Percentiles rank a stretch among this genome's conserved stretches.
Evolutionary conservation across 2,113 vertebrate species (phyloP).

Genomic region (Cebidichthys violaceus): DNA sequence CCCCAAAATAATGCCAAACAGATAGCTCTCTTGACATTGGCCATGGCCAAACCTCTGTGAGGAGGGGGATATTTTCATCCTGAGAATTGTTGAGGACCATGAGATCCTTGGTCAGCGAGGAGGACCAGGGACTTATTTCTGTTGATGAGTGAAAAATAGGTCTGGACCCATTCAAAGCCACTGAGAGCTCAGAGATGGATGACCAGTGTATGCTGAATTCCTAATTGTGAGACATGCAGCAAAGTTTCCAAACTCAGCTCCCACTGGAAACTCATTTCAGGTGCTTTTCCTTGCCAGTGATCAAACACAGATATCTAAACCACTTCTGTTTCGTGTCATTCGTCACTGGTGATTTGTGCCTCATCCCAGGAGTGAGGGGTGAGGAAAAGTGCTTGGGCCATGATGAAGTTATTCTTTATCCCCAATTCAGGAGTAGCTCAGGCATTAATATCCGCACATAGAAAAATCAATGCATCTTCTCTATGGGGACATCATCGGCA

Average conservation of each 20-base stretch:
- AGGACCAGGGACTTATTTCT: slow-evolving; percentile 70
- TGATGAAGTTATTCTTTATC: slow-evolving; percentile 2
- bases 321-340: slow-evolving; percentile 53
- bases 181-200: slow-evolving; percentile 52
- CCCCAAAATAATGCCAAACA: slow-evolving; percentile 77
- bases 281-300: slow-evolving; percentile 48
- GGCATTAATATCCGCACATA: slow-evolving; percentile 26
- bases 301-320: slow-evolving; percentile 42
- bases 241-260: slow-evolving; percentile 42
- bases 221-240: slow-evolving; percentile 29
- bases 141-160: slow-evolving; percentile 67
- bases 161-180: slow-evolving; percentile 49
- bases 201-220: slow-evolving; percentile 24
- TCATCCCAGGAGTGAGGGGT: slow-evolving; percentile 22
- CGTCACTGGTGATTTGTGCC: slow-evolving; percentile 48
- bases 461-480: slow-evolving; percentile 30
- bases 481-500: slow-evolving; percentile 32
- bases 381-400: slow-evolving; percentile 1
- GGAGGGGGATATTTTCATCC: slow-evolving; percentile 82
- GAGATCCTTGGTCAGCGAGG: slow-evolving; percentile 59
- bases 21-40: slow-evolving; percentile 80
- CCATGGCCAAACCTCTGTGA: slow-evolving; percentile 72
- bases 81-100: slow-evolving; percentile 76
- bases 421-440: slow-evolving; percentile 14
- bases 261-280: slow-evolving; percentile 54